Evolutionary conservation across 2,113 vertebrate genomes (phyloP).

Genomic region (Prochilodus magdalenae): DNA sequence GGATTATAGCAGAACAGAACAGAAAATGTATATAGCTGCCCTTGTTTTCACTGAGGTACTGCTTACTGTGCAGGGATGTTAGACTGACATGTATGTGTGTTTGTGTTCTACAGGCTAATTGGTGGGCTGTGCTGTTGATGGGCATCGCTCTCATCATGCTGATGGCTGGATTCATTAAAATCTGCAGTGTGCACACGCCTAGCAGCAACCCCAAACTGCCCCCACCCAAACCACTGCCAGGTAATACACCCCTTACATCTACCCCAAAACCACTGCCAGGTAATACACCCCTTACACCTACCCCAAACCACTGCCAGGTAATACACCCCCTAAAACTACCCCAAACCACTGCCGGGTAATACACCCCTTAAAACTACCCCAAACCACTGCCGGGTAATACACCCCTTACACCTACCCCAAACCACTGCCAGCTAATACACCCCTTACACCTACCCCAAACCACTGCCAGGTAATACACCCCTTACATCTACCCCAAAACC

Average conservation of each 20-base stretch:
- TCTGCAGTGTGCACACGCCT: slow-evolving; percentile 97
- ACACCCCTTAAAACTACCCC: neutral
- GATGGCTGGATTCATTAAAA: slow-evolving; percentile 98
- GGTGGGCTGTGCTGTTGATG: slow-evolving; percentile 98
- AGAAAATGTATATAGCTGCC: neutral
- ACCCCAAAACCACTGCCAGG: neutral
- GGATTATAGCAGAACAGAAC: too few species aligned
- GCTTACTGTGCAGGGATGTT: too few species aligned
- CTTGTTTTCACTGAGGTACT: neutral
- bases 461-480: neutral
- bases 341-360: neutral
- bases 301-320: neutral
- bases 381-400: neutral
- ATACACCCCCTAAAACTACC: neutral
- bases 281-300: neutral
- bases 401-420: neutral
- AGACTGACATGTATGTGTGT: neutral
- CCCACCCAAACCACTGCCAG: slow-evolving; percentile 93
- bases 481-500: neutral
- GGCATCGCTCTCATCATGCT: slow-evolving; percentile 96
- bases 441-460: neutral
- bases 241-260: slow-evolving; percentile 71
- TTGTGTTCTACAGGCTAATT: slow-evolving; percentile 82
- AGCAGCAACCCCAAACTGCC: slow-evolving; percentile 98
- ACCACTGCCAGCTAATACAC: slow-evolving; percentile 65